phyloP scores from a whole-genome alignment of 2,113 vertebrate genomes.

The human (Homo sapiens) region GRCh38 chr1:173152501-173153000 shows the following conservation, averaged over 20 bases:
- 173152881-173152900: neutral
- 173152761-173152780: neutral
- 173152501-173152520: neutral
- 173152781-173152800: neutral
- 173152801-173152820: neutral
- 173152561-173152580: neutral
- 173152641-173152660: neutral
- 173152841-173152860: conserved; percentile 4
- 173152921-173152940: neutral
- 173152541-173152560: neutral
- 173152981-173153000: neutral
- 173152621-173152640: neutral
- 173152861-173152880: neutral
- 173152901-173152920: neutral
- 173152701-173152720: neutral
- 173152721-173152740: neutral
- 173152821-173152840: neutral
- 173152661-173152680: conserved; percentile 14
- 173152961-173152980: neutral
- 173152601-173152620: neutral
- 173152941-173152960: neutral
- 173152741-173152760: neutral
- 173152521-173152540: neutral
- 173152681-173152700: neutral
- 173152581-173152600: neutral